Conservation (phyloP, 2,113 vertebrate genomes). For the Martes martes region DNA sequence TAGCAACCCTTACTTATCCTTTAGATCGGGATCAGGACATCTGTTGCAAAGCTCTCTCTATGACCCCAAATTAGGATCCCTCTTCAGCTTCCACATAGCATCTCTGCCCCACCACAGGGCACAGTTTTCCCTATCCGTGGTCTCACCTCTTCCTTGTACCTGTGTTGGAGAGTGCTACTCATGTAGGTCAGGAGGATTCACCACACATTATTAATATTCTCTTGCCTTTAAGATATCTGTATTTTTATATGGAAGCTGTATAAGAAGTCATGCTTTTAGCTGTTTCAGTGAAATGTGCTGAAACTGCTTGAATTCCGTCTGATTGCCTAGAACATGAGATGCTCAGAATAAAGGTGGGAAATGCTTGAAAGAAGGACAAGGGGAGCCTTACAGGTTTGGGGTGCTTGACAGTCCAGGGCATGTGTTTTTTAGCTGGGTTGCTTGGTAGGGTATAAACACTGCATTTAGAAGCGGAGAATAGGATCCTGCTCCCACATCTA, state of each 20-base stretch:
- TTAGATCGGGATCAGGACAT: neutral
- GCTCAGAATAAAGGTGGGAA: neutral
- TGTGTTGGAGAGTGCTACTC: neutral
- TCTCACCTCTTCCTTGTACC: neutral
- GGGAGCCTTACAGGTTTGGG: neutral
- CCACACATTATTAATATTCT: neutral
- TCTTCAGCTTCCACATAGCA: neutral
- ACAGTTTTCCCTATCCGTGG: neutral
- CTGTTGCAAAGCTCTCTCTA: neutral
- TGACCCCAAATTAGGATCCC: fast-evolving
- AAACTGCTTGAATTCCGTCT: neutral
- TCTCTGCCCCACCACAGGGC: no score
- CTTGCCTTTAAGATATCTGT: neutral
- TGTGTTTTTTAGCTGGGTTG: neutral
- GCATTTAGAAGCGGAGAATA: neutral
- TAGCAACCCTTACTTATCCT: neutral
- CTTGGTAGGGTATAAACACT: neutral
- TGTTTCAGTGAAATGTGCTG: neutral
- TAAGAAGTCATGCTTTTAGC: neutral
- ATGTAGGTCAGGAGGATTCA: fast-evolving
- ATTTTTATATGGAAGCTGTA: neutral
- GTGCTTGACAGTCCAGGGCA: neutral
- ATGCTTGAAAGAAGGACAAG: neutral
- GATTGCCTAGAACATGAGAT: neutral
- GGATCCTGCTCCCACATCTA: neutral